Base-by-base conservation (phyloP, 2,888 invertebrate species). In the Tryphoninae sp. region DNA sequence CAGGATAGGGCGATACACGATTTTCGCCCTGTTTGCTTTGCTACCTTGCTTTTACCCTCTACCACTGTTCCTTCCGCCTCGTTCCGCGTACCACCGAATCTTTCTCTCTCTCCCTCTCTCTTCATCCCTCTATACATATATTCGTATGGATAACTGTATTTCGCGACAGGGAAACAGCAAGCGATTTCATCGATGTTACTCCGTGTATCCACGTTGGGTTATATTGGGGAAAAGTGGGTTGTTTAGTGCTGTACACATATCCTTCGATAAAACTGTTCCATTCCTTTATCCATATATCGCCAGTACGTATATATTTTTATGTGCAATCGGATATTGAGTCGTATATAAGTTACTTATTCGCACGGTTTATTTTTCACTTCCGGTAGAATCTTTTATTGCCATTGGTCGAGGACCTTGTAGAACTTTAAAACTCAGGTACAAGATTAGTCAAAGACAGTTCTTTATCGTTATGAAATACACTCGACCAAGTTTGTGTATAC, bases 1-100 rank as follows among this genome's bases (percentile, higher is more conserved):
- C 69, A 40, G 51, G 65, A 80, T 80, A 75, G 59, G 69, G 49
- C 40, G 64, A 26, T 59, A 51, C 33, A 65, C 23, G 71, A 71
- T 80, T 80, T 59, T 75, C 80, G 71, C 65, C 23, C 49, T 71
- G 75, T 75, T 80, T 75, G 69, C 71, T 71, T 59, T 76, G 51
- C 65, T 42, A 58, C 9, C 58, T 53, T 65, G 71, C 69, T 58
- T 40, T 58, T 26, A 67, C 59, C 61, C 51, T 23, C 51, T 59
- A 11, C 49, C 13, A 9, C 19, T 45, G 53, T 13, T 45, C 40
- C 59, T 33, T 13, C 59, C 16, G 19, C n/a, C 59, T 22, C 55
- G 8, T 22, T 16, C 8, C n/a, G 2, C 65, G 22, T 58, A 51
- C 7, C 58, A 65, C 40, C 68, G 45, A 22, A 8, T 22, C 61